Conservation (phyloP, 2,113 vertebrate species). For the Dasypus novemcinctus region DNA sequence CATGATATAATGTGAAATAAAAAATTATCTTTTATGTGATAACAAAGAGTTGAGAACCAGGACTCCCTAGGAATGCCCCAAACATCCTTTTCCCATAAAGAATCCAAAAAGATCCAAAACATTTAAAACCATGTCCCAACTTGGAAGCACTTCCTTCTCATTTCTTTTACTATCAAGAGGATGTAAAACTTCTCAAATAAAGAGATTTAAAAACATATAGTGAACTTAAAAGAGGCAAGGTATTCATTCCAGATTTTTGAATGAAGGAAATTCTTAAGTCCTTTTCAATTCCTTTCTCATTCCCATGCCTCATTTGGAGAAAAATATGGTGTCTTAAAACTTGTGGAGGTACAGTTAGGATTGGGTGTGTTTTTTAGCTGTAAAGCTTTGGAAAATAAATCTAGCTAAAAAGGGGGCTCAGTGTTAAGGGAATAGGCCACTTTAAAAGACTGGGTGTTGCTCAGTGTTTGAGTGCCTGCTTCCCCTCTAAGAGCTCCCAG, state of each 20-base stretch:
- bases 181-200: conserved; percentile 15
- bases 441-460: too few species aligned
- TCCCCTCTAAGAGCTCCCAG: too few species aligned
- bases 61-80: neutral
- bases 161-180: neutral
- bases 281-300: conserved; percentile 16
- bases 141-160: conserved; percentile 4
- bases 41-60: neutral
- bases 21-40: neutral
- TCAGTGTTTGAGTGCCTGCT: too few species aligned
- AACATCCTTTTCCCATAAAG: neutral
- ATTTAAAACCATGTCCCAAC: neutral
- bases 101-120: neutral
- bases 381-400: conserved; percentile 3
- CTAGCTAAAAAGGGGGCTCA: neutral
- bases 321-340: neutral
- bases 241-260: neutral
- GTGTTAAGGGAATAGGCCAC: neutral
- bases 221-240: neutral
- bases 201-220: neutral
- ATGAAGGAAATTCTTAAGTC: neutral
- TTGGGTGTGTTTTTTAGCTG: neutral
- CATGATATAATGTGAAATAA: neutral
- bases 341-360: neutral
- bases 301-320: neutral